Evolutionary conservation across 1,140 invertebrate genomes (phyloP), one percentile per base, ranked within the genome.

Genomic region (Drosophila setifemur): DNA sequence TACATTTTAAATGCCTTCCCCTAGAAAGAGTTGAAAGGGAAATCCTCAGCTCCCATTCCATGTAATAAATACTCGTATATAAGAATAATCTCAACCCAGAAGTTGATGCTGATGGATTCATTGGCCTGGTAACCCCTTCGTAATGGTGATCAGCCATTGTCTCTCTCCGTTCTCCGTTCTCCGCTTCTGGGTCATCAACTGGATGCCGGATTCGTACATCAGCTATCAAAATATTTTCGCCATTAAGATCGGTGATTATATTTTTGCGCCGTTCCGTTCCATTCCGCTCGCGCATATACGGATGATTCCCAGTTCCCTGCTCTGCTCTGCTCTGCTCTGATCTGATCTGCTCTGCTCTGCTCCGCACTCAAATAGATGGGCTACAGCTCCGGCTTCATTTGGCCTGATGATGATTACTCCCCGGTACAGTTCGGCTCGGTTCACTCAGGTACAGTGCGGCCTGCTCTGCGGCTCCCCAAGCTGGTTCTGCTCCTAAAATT

Each of bases 211-310:
- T 11, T 6, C 18, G 12, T 31, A 12, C 50, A 44, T 69, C 19
- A 60, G 48, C 54, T 60, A 79, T 81, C 77, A 76, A 68, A 82
- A 83, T 75, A 77, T 73, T 60, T 83, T 19, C 53, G 78, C 43
- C 78, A 82, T 82, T 83, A 82, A 83, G 61, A 66, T 82, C 28
- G 39, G 40, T 83, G 61, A 76, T 83, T 77, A 70, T 73, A 54
- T 78, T 67, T 67, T 31, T 43, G 44, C 33, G 16, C 31, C 33
- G 33, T 35, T 33, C 19, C 43, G 12, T 43, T 53, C 40, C 42
- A 12, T 52, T 29, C 35, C 25, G 42, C 12, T 44, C 53, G 52
- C 42, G n/a, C n/a, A n/a, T n/a, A n/a, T n/a, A n/a, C n/a, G n/a
- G n/a, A n/a, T n/a, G 63, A 53, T 53, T 44, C 16, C 39, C 39